Conservation (phyloP, 2,113 vertebrate genomes). For the Vicugna pacos region DNA sequence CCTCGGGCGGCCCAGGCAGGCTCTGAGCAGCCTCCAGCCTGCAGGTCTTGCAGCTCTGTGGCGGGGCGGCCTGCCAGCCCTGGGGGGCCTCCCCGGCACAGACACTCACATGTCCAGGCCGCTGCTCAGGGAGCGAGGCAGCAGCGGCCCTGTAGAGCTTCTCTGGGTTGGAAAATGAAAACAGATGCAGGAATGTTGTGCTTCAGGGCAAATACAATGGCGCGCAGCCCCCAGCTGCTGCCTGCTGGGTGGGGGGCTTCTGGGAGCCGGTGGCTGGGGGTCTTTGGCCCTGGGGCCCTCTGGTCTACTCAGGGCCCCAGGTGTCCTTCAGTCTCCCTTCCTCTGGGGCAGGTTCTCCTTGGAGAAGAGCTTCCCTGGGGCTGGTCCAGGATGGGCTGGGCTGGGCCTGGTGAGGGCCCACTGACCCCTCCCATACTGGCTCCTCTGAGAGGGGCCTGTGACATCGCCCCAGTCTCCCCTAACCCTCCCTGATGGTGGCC, state of each 20-base stretch:
- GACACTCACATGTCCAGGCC: constrained; percentile 20
- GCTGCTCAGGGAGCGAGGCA: neutral
- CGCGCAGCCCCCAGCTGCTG: neutral
- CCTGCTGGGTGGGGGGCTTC: neutral
- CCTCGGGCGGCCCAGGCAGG: accelerated
- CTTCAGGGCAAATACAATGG: accelerated
- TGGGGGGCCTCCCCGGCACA: neutral
- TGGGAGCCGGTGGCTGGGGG: neutral
- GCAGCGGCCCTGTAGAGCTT: neutral
- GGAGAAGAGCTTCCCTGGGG: neutral
- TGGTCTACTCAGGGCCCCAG: neutral
- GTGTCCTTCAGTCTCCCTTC: too few relatives aligned
- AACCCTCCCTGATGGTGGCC: neutral
- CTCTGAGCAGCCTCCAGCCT: neutral
- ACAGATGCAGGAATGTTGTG: constrained; percentile 71
- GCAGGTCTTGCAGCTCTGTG: neutral
- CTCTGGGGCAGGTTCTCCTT: neutral
- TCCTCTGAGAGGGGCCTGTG: neutral
- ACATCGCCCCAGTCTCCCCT: neutral
- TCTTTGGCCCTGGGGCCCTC: too few relatives aligned
- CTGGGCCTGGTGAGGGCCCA: neutral
- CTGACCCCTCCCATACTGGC: too few relatives aligned
- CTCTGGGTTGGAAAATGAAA: constrained; percentile 57
- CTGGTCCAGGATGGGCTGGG: neutral
- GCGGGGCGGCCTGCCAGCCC: constrained; percentile 31